Conservation (phyloP, 30 jellyfish, hydroid and myxozoan genomes). For the Turritopsis dohrnii region DNA sequence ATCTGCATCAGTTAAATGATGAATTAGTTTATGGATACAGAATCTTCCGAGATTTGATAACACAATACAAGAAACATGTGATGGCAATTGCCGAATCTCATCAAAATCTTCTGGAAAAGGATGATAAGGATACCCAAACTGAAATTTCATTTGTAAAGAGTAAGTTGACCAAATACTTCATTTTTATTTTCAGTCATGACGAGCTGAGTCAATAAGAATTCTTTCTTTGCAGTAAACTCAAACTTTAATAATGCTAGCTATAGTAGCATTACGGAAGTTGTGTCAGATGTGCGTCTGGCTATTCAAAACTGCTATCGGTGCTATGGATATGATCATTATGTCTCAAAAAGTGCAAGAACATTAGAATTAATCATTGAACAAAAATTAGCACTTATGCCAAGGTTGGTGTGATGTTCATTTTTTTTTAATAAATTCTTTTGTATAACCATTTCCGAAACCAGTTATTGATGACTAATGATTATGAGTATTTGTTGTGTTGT, state of each 20-base stretch:
- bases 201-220: neutral
- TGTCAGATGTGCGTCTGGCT: constrained; percentile 63
- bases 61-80: constrained; percentile 46
- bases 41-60: constrained; percentile 57
- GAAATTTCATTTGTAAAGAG: constrained; percentile 4
- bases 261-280: constrained; percentile 61
- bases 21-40: constrained; percentile 76
- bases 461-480: too few species aligned
- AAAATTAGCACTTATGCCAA: constrained; percentile 70
- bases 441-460: too few species aligned
- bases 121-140: neutral
- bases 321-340: constrained; percentile 46
- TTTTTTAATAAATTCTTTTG: too few species aligned
- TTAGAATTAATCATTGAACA: constrained; percentile 76
- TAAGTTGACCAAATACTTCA: neutral
- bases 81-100: neutral
- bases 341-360: constrained; percentile 66
- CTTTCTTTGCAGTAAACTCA: constrained; percentile 47
- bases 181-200: neutral
- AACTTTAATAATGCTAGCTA: constrained; percentile 53
- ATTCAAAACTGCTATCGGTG: constrained; percentile 64
- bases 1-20: constrained; percentile 11
- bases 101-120: neutral
- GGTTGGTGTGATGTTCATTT: constrained; percentile 35
- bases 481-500: too few species aligned